Evolutionary conservation across 2,888 invertebrate species (phyloP), one percentile per base, ranked within the genome.

Genomic region (Ochropacha duplaris): DNA sequence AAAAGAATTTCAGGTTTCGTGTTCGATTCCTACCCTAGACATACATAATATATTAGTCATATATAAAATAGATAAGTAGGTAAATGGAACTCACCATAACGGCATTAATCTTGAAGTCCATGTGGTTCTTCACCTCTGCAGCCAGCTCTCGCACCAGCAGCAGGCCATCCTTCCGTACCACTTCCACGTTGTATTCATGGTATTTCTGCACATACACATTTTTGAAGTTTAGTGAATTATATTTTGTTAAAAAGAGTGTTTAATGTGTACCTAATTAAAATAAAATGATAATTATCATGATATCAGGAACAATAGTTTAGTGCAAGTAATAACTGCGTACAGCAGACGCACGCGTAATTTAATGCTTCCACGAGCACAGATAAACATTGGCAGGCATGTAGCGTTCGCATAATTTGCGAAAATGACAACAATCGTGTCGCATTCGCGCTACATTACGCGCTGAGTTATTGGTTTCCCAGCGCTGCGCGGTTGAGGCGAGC

Each of bases 61-160:
- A 1, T 36, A n/a, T n/a, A 36, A n/a, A 36, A 5, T n/a, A 36
- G 2, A 12, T 34, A 34, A 28, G 28, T 34, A 2, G 4, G 36
- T 36, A 4, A 4, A 2, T 50, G 24, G 11, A 39, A 93, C 95
- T 95, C 88, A 98, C 98, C 96, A 97, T 96, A 57, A 98, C 97
- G 31, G 98, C 97, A 83, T 97, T 96, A 89, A 96, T 97, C 91
- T 98, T 97, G 90, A 97, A 97, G 84, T 97, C 97, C 96, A 98
- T 96, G 94, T 98, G 97, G 85, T 97, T 97, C 88, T 98, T 97
- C 57, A 98, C 97, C 89, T 98, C 98, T 0, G 95, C 95, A 12
- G 97, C 97, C 94, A 98, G 96, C 86, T 98, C 97, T 54, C 97
- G 94, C 60, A 98, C 96, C 71, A 98, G 93, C 64, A 97, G 94